Evolutionary conservation across 2,797 vertebrate genomes (phyloP).

Genomic region (Triplophysa yarkandensis): DNA sequence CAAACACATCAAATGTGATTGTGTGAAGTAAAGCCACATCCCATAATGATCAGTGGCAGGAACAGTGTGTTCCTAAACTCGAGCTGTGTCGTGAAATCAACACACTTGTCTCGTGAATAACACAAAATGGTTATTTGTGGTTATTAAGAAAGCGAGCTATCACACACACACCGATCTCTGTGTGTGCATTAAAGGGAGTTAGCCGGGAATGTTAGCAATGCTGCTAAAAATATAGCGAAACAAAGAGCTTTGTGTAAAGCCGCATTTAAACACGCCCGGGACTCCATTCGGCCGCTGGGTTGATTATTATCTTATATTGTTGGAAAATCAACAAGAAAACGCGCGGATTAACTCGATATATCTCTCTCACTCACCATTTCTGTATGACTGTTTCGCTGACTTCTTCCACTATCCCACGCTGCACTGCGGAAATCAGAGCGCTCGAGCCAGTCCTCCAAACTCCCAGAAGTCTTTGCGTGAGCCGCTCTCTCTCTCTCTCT

Average conservation of each 20-base stretch:
- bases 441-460: constrained; percentile 53
- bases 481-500: constrained; percentile 17
- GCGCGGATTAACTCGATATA: not conserved
- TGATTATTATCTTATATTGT: not conserved
- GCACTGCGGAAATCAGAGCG: constrained; percentile 68
- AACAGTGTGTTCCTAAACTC: not conserved
- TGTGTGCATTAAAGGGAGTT: constrained; percentile 2
- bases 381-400: constrained; percentile 65
- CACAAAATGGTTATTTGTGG: not conserved
- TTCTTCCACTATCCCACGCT: constrained; percentile 68
- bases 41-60: constrained; percentile 7
- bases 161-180: not conserved
- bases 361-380: constrained; percentile 76
- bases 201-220: constrained; percentile 38
- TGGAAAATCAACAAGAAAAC: not conserved
- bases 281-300: not conserved
- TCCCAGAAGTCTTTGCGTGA: constrained; percentile 34
- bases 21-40: no score
- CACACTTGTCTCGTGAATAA: no score
- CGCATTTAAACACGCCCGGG: not conserved
- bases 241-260: constrained; percentile 38
- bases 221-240: constrained; percentile 62
- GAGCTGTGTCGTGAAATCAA: constrained; percentile 18
- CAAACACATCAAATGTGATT: no score
- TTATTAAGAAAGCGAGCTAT: no score